A percentile compares a stretch with the other conserved stretches of the same genome.
Conservation (phyloP, 1,140 invertebrate genomes). For the Sminthurinus signatus region DNA sequence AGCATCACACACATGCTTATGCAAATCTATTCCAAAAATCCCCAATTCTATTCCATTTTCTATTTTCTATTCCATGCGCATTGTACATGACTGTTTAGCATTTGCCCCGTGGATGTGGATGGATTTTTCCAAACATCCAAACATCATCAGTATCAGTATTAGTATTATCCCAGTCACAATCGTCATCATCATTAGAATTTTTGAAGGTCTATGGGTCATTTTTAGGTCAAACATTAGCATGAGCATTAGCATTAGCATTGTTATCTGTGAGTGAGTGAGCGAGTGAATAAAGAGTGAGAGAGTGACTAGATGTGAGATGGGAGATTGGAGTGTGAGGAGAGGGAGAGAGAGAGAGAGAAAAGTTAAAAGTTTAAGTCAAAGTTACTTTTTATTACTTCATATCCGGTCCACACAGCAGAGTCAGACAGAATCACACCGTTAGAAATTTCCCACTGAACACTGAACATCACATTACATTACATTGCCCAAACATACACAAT, state of each 20-base stretch:
- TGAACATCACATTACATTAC: no score
- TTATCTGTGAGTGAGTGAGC: conserved; percentile 11
- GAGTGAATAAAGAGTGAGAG: no score
- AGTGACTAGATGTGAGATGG: no score
- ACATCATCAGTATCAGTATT: no score
- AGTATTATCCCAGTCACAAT: neutral
- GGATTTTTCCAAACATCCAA: neutral
- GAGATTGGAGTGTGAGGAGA: no score
- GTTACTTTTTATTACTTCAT: conserved; percentile 20
- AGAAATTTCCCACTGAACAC: conserved; percentile 1
- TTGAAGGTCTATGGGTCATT: conserved; percentile 20
- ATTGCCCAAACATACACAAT: no score
- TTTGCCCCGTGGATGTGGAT: neutral
- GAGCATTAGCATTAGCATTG: conserved; percentile 18
- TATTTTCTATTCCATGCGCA: no score
- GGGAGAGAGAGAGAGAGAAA: no score
- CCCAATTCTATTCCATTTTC: no score
- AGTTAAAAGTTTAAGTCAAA: neutral
- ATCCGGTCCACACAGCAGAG: conserved; percentile 5
- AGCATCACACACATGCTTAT: no score
- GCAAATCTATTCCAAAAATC: no score
- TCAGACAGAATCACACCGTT: conserved; percentile 12
- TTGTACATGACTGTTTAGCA: neutral
- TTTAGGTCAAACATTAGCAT: no score
- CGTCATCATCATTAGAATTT: conserved; percentile 14